Evolutionary conservation across 2,797 vertebrate genomes (phyloP), one percentile per base, ranked within the genome.

Genomic region (Poliocrania exsul): DNA sequence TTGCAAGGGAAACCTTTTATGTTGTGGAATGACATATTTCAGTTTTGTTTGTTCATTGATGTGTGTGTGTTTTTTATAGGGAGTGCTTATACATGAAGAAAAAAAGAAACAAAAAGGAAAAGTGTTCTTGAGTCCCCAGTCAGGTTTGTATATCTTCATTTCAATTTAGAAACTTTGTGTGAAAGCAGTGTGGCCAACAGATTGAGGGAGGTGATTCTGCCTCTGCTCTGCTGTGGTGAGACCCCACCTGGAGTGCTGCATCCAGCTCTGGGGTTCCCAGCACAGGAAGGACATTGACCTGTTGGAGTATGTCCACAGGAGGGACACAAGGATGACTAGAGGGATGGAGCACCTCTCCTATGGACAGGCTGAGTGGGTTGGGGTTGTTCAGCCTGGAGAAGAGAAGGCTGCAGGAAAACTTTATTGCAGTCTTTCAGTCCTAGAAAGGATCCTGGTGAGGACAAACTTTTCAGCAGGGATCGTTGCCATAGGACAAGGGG

Each of bases 121-220:
- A 98, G 86, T 99, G 92, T 97, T 98, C 94, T 97, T 99, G 95
- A 98, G 98, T 98, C 98, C 99, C 95, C 99, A 99, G 95, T 97
- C 98, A 98, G 99, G 99, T 99, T 98, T 95, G 98, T 98, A 77
- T 96, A 70, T 89, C 86, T 80, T 88, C 17, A 53, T 62, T 90
- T 81, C 54, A 77, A 8, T 73, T 85, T 35, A 42, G 46, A 92
- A 85, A 49, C 57, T 67, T 14, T 65, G 4, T 6, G 1, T 77
- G 42, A 88, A 81, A 69, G 13, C 37, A 33, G 16, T 24, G 14
- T 64, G 37, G 37, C 10, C 28, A 31, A 25, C 37, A 71, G 20
- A 12, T 15, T 0, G 1, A 18, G n/a, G n/a, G n/a, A 31, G 17
- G 11, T 29, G 11, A 47, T 67, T 73, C 60, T 80, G 11, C 9